Conservation (phyloP, 2,888 invertebrate species). For the Thysanoteuthis rhombus region DNA sequence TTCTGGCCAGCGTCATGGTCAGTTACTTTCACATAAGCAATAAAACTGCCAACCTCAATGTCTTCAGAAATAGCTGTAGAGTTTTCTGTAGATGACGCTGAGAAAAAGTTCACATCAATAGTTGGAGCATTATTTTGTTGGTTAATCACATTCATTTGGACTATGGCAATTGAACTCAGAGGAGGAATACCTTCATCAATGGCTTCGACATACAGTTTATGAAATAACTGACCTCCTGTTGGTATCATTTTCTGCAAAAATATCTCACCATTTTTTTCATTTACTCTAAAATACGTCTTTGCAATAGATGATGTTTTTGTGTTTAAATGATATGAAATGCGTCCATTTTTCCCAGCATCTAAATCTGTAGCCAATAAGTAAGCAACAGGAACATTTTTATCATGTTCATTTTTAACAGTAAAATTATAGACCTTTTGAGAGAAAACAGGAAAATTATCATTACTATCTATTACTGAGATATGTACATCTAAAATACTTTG, state of each 20-base stretch:
- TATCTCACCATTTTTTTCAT: background rate
- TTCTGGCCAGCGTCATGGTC: background rate
- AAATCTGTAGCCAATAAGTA: background rate
- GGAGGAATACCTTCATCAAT: background rate
- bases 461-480: too few species aligned
- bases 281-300: background rate
- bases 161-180: background rate
- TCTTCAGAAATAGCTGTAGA: background rate
- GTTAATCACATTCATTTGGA: background rate
- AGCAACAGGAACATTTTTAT: too few species aligned
- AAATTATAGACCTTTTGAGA: too few species aligned
- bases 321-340: background rate
- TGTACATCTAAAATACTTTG: too few species aligned
- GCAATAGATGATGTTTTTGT: background rate
- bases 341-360: background rate
- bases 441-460: too few species aligned
- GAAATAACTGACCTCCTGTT: too few species aligned
- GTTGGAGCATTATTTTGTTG: slow-evolving; percentile 12
- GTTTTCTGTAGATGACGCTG: background rate
- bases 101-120: background rate
- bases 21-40: too few species aligned
- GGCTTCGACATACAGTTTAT: background rate
- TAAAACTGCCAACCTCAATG: background rate
- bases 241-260: background rate
- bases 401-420: too few species aligned